These are phyloP conservation scores for Anseranas semipalmata DNA, from an alignment of 2,113 vertebrate species.

Conservation along the genomic window DNA sequence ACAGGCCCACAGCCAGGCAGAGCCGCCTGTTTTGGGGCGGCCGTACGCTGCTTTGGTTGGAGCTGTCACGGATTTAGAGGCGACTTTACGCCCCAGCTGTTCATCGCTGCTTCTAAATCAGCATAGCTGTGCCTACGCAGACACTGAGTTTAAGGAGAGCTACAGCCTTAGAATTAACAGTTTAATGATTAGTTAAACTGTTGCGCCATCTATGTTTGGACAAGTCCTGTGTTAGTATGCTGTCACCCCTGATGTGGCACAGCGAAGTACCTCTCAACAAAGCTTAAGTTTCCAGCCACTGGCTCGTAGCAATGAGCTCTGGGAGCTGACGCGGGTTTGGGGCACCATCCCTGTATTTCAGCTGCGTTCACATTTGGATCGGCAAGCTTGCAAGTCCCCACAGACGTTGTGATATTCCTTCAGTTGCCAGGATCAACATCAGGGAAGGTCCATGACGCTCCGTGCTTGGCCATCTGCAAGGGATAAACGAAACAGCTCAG, in stretches of 20 bases:
- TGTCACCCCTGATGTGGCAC: background rate
- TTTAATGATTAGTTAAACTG: background rate
- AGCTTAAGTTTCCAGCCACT: background rate
- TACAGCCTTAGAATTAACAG: background rate
- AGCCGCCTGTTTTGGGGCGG: background rate
- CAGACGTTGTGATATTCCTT: background rate
- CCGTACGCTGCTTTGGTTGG: background rate
- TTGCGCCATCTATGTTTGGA: constrained; percentile 24
- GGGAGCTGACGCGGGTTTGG: accelerated
- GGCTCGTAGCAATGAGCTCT: background rate
- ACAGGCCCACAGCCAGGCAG: background rate
- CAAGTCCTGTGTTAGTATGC: background rate
- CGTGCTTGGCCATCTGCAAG: background rate
- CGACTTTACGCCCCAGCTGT: background rate
- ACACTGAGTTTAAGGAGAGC: accelerated
- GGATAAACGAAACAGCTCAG: accelerated
- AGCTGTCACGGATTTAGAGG: background rate
- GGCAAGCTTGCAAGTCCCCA: background rate
- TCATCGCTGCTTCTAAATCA: accelerated
- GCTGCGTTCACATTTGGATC: accelerated
- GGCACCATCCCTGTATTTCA: background rate
- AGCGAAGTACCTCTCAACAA: accelerated
- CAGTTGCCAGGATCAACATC: background rate
- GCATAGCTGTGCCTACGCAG: background rate
- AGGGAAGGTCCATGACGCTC: background rate